Base-by-base conservation (phyloP, 2,888 invertebrate genomes). In the Brenthis daphne region DNA sequence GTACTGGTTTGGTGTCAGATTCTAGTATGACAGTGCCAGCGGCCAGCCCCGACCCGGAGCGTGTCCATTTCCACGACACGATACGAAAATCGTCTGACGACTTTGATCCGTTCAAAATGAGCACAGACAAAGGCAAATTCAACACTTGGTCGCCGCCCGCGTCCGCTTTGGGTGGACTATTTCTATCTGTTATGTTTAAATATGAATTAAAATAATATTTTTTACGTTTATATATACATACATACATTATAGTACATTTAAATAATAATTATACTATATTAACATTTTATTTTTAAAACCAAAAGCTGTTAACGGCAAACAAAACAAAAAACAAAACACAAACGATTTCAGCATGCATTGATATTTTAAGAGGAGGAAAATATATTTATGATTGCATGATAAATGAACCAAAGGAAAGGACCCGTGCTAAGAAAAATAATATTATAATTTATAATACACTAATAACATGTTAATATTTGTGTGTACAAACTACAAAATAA, bases 1-100 rank as follows among this genome's bases (percentile, higher is more conserved):
- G 92, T 8, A 98, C 93, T 0, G 98, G 94, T 57, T 96, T 94
- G 65, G 95, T 94, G 78, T 98, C 97, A 0, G 97, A 96, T 73
- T 94, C 89, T 56, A 95, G 94, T 75, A 98, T 94, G 67, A 98
- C 95, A 65, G 95, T 95, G 54, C 98, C 98, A 58, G 97, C 96
- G 0, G 98, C 98, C 48, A 98, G 90, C 47, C 97, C 95, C 74
- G 95, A 93, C 69, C 95, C 94, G 83, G 96, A 95, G 53, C 98
- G 93, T 0, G 94, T 94, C 98, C 98, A 99, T 67, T 94, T 93
- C 95, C 97, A 98, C 65, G 95, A 94, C 0, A 96, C 96, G 68
- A 98, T 96, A 13, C 95, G 95, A 83, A 98, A 95, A 90, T 98
- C 98, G 84, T 98, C 98, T 20, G 94, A 95, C 0, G 98, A 98